Percentiles rank a stretch among this genome's conserved stretches.
These are phyloP conservation scores for Leptinotarsa tumamoca DNA, from an alignment of 2,888 invertebrate species.

Conservation along the genomic window DNA sequence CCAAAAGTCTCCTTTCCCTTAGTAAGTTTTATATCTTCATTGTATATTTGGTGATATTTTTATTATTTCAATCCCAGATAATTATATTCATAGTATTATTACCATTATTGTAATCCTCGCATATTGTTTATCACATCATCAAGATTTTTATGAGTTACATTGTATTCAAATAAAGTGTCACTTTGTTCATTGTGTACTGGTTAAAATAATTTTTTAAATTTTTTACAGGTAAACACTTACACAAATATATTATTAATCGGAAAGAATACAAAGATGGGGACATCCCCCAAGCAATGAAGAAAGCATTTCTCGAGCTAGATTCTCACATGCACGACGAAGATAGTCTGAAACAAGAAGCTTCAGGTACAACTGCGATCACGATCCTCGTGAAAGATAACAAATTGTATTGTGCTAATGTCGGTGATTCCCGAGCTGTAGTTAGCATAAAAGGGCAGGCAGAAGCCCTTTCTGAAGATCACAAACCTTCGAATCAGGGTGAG, in stretches of 20 bases:
- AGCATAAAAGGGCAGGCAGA: conserved; percentile 85
- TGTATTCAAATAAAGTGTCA: too few relatives aligned
- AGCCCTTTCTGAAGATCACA: conserved; percentile 91
- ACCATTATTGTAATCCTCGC: too few relatives aligned
- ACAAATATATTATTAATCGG: conserved; percentile 85
- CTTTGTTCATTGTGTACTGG: too few relatives aligned
- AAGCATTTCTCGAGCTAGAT: conserved; percentile 86
- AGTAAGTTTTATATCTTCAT: too few relatives aligned
- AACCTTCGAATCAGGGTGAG: conserved; percentile 88
- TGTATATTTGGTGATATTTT: too few relatives aligned
- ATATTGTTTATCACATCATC: too few relatives aligned
- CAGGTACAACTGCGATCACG: conserved; percentile 94
- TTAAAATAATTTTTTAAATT: not conserved
- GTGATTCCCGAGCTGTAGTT: conserved; percentile 95
- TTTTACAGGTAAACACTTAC: conserved; percentile 78
- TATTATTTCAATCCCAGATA: too few relatives aligned
- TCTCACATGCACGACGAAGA: conserved; percentile 92
- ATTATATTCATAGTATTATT: too few relatives aligned
- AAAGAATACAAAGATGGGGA: conserved; percentile 84
- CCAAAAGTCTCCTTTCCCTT: too few relatives aligned
- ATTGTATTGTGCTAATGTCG: conserved; percentile 96
- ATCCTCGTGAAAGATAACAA: conserved; percentile 85
- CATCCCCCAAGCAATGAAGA: conserved; percentile 85
- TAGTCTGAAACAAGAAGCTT: conserved; percentile 88
- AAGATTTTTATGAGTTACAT: too few relatives aligned